Evolutionary conservation across 2,888 invertebrate species (phyloP), one percentile per base, ranked within the genome.

Genomic region (Dasysyrphus albostriatus): DNA sequence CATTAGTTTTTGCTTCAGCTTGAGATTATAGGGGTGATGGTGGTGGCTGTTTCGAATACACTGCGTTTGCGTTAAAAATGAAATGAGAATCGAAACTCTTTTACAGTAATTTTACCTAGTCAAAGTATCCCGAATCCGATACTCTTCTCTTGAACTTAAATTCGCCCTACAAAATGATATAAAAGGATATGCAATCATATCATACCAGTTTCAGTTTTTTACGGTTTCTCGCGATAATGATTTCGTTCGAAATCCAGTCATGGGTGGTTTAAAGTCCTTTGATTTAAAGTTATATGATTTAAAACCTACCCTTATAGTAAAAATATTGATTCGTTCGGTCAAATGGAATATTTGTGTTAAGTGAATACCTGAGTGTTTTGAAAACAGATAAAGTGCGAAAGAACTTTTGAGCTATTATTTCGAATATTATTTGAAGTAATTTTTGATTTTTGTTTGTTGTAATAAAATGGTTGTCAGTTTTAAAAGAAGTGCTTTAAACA

Each of bases 401-500:
- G 5, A 10, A 29, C 4, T 16, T 51, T 54, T 29, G n/a, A 24
- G 8, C 14, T 51, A 7, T 34, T 7, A 32, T 19, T 16, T 12
- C 6, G 34, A 16, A 9, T 10, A 2, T 8, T 19, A 14, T 9
- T 49, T 19, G 3, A 32, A 19, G 3, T n/a, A n/a, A n/a, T 10
- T 65, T 5, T 16, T 14, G 1, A 24, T 32, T 49, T 34, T 63
- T 9, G 34, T 51, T 8, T 19, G 1, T 8, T 19, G 1, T 5
- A 19, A 51, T 29, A 69, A 51, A 24, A 69, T 69, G 69, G 51
- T 69, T 2, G 39, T 54, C 69, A 24, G 69, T 37, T 69, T 69
- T 29, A 69, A 69, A 39, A 69, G 54, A 69, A 69, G 10, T 54
- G 14, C 54, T 54, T 54, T 29, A 69, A 51, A 69, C 14, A 69